Evolutionary conservation across 2,888 invertebrate genomes (phyloP).

Genomic region (Tanypteryx hageni): DNA sequence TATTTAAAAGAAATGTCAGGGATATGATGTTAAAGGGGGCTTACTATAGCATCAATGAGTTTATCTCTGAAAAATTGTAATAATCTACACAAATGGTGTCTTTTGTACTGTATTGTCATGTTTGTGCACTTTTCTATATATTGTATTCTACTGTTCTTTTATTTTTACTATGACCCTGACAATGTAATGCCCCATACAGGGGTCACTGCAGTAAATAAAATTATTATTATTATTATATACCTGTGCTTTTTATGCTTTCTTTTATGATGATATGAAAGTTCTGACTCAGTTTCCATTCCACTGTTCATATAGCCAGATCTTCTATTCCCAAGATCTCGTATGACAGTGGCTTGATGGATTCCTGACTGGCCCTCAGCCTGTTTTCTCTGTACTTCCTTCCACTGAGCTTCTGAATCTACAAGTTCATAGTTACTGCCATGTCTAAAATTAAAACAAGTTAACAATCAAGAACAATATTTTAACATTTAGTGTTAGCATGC

Average conservation of each 20-base stretch:
- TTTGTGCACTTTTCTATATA: too few species aligned
- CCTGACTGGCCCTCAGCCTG: conserved; percentile 79
- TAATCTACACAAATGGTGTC: too few species aligned
- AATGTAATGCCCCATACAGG: too few species aligned
- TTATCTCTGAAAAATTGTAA: too few species aligned
- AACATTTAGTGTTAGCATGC: not conserved
- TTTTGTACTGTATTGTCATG: too few species aligned
- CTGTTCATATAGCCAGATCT: conserved; percentile 73
- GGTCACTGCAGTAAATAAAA: too few species aligned
- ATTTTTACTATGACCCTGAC: too few species aligned
- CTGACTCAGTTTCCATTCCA: conserved; percentile 76
- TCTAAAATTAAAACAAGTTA: conserved; percentile 64
- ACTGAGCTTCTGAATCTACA: conserved; percentile 92
- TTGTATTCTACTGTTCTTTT: too few species aligned
- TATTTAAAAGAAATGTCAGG: too few species aligned
- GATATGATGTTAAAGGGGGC: too few species aligned
- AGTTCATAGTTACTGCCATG: conserved; percentile 79
- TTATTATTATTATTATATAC: too few species aligned
- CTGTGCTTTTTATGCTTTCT: conserved; percentile 74
- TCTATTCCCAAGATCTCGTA: conserved; percentile 77
- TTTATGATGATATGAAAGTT: conserved; percentile 73
- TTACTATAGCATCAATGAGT: too few species aligned
- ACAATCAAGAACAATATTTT: not conserved
- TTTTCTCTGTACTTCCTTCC: conserved; percentile 90
- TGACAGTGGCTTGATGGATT: conserved; percentile 83